Base-by-base conservation (phyloP, 2,888 invertebrate genomes). In the Gastrophysa polygoni region DNA sequence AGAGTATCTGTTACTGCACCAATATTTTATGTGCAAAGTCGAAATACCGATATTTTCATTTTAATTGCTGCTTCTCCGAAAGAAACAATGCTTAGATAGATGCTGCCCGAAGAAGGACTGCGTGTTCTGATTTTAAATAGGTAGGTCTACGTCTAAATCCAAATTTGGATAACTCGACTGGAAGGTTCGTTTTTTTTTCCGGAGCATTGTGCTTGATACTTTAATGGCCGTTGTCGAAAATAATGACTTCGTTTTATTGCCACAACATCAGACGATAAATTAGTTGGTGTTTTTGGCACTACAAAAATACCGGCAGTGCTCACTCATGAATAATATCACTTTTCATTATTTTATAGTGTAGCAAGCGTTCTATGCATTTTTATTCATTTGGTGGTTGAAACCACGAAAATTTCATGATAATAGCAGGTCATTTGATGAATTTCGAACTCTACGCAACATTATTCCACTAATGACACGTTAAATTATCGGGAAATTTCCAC, bases 11-110 rank as follows among this genome's bases (percentile, higher is more conserved):
- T 67, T 71, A 69, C 69, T 71, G 72, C 73, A 72, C 71, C 72
- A 69, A 72, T 71, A 68, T 73, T 74, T 70, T 73, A 17, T 57
- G 71, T 65, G 60, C 75, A 74, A 73, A 70, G 73, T 74, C 70
- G 72, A 73, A 74, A 74, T 73, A 74, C 72, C 67, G 73, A 75
- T 73, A 74, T 68, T 68, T 64, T 65, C 66, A 67, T 64, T 65
- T 69, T 69, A 66, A 69, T 66, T 61, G 58, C n/a, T n/a, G n/a
- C 57, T 70, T 67, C 70, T 59, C 43, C 61, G 68, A 68, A 67
- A 3, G 48, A 61, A 17, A 63, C 64, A 67, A 67, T 66, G 59
- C 62, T 44, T 66, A 63, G 63, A 66, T 63, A 38, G 38, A 14
- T 38, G 7, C 62, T 50, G 51, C 47, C 48, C 56, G 55, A 55